These are phyloP conservation scores for Numenius arquata DNA, from an alignment of 2,113 vertebrate genomes.

Conservation along the genomic window DNA sequence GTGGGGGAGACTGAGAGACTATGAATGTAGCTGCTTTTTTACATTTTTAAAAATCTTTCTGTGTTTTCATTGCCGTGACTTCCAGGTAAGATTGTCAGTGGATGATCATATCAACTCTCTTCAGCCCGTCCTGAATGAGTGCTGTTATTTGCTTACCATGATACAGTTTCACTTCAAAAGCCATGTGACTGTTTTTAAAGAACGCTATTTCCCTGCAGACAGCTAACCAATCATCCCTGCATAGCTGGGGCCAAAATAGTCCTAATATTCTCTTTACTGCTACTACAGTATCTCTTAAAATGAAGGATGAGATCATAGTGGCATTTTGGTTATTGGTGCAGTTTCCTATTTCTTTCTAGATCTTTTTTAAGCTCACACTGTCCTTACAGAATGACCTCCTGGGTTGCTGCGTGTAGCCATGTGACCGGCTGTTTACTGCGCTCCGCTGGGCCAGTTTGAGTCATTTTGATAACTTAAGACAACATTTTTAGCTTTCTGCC, in stretches of 20 bases:
- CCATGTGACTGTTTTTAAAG: constrained; percentile 54
- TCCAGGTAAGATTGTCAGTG: neutral
- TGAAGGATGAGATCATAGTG: constrained; percentile 78
- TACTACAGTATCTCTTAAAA: constrained; percentile 71
- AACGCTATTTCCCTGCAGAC: constrained; percentile 66
- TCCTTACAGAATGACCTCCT: constrained; percentile 67
- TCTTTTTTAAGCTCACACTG: constrained; percentile 71
- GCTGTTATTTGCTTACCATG: constrained; percentile 43
- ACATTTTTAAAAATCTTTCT: neutral
- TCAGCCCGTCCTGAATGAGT: neutral
- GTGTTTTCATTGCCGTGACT: neutral
- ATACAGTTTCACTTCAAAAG: constrained; percentile 64
- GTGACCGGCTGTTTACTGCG: constrained; percentile 70
- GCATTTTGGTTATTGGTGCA: constrained; percentile 73
- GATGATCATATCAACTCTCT: neutral
- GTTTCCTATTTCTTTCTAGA: constrained; percentile 74
- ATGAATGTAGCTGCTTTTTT: too few relatives aligned
- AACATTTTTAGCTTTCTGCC: constrained; percentile 1
- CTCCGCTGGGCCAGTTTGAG: constrained; percentile 40
- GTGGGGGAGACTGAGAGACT: neutral
- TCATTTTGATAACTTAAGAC: constrained; percentile 43
- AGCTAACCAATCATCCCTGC: constrained; percentile 59
- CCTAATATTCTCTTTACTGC: constrained; percentile 76
- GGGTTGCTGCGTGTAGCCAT: constrained; percentile 38
- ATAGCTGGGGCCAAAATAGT: constrained; percentile 78